Evolutionary conservation across 2,113 vertebrate species (phyloP).

Genomic region (Boulengeromyrus knoepffleri): DNA sequence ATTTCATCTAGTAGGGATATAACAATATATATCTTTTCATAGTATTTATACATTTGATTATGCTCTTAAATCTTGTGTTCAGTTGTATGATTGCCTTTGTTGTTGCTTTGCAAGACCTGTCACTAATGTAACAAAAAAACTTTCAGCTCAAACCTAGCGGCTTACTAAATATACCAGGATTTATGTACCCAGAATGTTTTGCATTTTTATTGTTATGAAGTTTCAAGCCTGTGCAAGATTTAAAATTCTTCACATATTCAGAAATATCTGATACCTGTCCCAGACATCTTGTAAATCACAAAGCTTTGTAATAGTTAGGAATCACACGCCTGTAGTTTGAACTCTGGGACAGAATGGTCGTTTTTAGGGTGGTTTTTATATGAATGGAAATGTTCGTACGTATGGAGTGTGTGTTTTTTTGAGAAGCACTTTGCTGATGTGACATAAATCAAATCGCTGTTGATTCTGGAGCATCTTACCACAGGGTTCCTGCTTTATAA

Average conservation of each 20-base stretch:
- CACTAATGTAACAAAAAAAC: not conserved
- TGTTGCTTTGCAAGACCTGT: not conserved
- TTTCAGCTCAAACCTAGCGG: not conserved
- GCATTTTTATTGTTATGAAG: not conserved
- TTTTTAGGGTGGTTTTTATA: not conserved
- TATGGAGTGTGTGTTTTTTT: not conserved
- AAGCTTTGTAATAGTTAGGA: not conserved
- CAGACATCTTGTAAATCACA: not conserved
- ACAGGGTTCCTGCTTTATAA: not conserved
- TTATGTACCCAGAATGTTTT: not conserved
- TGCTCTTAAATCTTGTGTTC: not conserved
- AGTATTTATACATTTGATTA: not conserved
- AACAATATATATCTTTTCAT: not conserved
- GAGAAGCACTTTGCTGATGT: not conserved
- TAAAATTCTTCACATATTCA: not conserved
- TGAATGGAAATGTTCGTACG: not conserved
- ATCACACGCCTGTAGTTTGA: not conserved
- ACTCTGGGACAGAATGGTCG: not conserved
- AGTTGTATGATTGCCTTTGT: not conserved
- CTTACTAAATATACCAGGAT: not conserved
- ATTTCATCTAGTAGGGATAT: not conserved
- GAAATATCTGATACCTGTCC: not conserved
- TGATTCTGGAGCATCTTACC: not conserved
- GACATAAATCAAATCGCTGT: not conserved
- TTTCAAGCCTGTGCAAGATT: not conserved